Evolutionary conservation across 53 echinoderm and acorn worm species (phyloP).

Genomic region (Patiria pectinifera): DNA sequence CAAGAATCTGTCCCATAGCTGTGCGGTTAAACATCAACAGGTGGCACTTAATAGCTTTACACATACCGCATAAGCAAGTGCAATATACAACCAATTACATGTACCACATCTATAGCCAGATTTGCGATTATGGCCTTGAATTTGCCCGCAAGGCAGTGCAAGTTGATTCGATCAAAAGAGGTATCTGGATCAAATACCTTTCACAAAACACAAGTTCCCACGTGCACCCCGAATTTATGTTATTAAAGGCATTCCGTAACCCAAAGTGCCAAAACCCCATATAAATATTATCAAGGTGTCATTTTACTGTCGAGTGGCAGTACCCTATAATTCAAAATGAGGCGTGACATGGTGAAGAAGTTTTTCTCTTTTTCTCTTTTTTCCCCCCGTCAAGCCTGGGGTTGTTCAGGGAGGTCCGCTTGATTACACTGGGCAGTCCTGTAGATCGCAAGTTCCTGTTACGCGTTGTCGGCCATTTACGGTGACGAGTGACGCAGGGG

Average conservation of each 20-base stretch:
- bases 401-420: constrained; percentile 37
- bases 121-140: background rate
- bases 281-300: constrained; percentile 22
- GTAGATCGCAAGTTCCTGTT: constrained; percentile 11
- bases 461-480: constrained; percentile 25
- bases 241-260: constrained; percentile 1
- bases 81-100: background rate
- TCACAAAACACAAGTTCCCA: background rate
- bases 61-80: background rate
- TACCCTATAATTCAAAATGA: background rate
- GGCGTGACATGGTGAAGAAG: too few relatives aligned
- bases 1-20: too few relatives aligned
- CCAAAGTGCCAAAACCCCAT: background rate
- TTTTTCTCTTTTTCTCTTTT: background rate
- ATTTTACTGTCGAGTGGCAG: background rate
- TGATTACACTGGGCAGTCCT: constrained; percentile 16
- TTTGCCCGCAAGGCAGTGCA: background rate
- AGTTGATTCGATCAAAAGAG: background rate
- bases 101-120: background rate
- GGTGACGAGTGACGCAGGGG: constrained; percentile 20
- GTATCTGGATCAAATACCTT: background rate
- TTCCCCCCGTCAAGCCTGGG: constrained; percentile 14
- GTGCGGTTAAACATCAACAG: too few relatives aligned
- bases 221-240: background rate
- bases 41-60: background rate